Percentiles rank a stretch among this genome's conserved stretches.
phyloP scores from a whole-genome alignment of 64 coral and sea anemone genomes.

The Anthopleura sola region DNA sequence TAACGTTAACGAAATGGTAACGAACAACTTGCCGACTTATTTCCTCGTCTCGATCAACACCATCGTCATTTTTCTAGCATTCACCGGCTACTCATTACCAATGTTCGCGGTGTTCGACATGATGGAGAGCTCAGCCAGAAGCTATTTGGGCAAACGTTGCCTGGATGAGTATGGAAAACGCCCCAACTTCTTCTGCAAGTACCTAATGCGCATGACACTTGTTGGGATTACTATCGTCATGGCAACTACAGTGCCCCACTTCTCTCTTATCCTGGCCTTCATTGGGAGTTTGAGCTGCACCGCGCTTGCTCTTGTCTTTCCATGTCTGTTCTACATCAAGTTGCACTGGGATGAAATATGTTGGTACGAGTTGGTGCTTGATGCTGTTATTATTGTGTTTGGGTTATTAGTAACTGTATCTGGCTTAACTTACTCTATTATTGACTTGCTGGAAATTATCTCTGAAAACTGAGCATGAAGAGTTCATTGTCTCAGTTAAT shows the following conservation, averaged over 20 bases:
- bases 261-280: conserved; percentile 64
- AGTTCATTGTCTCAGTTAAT: neutral
- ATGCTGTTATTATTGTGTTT: conserved; percentile 57
- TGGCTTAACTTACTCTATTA: conserved; percentile 36
- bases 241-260: conserved; percentile 54
- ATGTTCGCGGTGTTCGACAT: conserved; percentile 82
- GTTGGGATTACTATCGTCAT: conserved; percentile 55
- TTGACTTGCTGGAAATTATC: conserved; percentile 30
- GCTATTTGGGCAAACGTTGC: conserved; percentile 34
- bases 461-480: neutral
- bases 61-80: conserved; percentile 32
- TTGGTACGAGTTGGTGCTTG: conserved; percentile 55
- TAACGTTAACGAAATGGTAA: conserved; percentile 55
- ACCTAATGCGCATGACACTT: conserved; percentile 51
- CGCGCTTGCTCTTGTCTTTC: conserved; percentile 50
- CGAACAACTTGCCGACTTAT: conserved; percentile 57
- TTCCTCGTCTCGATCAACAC: conserved; percentile 21
- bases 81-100: conserved; percentile 64
- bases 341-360: conserved; percentile 41
- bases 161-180: conserved; percentile 32
- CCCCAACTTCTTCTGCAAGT: conserved; percentile 22
- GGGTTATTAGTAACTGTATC: conserved; percentile 30
- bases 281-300: conserved; percentile 61
- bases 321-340: conserved; percentile 63
- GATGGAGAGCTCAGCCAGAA: conserved; percentile 48